Conservation (phyloP, 2,888 invertebrate genomes). For the Epirrhoe alternata region DNA sequence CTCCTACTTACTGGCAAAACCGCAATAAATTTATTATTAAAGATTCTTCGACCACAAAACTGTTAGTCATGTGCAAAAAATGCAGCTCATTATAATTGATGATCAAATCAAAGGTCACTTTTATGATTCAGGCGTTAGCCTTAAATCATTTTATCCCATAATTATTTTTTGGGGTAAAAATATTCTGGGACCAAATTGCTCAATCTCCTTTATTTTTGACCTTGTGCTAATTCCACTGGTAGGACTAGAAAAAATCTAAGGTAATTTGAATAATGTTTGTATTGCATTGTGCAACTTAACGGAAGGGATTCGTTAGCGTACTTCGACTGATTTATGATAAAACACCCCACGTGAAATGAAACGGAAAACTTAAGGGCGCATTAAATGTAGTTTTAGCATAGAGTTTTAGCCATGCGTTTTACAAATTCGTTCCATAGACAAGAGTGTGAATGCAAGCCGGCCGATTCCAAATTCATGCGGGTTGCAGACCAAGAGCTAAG, state of each 20-base stretch:
- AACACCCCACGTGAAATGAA: slow-evolving; percentile 51
- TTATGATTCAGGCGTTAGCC: slow-evolving; percentile 12
- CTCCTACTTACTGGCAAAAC: not conserved
- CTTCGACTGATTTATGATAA: slow-evolving; percentile 62
- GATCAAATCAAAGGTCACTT: slow-evolving; percentile 6
- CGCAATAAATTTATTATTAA: not conserved
- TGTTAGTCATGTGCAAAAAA: slow-evolving; percentile 15
- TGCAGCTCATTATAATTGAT: slow-evolving; percentile 6
- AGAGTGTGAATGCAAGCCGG: not conserved
- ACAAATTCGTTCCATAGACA: not conserved
- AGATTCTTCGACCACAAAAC: not conserved
- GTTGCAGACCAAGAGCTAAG: too few species aligned
- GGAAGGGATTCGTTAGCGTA: slow-evolving; percentile 64
- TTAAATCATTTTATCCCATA: not conserved
- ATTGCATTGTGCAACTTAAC: slow-evolving; percentile 52
- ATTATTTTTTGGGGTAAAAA: not conserved
- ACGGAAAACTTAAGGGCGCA: slow-evolving; percentile 16
- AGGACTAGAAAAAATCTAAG: too few species aligned
- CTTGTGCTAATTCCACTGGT: not conserved
- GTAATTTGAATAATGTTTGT: not conserved
- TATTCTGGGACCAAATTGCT: not conserved
- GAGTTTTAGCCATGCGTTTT: slow-evolving; percentile 14
- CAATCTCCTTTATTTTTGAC: not conserved
- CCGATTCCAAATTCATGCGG: not conserved
- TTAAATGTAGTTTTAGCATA: slow-evolving; percentile 13